These are phyloP conservation scores for Piliocolobus tephrosceles DNA, from an alignment of 2,113 vertebrate genomes.

Conservation along the genomic window DNA sequence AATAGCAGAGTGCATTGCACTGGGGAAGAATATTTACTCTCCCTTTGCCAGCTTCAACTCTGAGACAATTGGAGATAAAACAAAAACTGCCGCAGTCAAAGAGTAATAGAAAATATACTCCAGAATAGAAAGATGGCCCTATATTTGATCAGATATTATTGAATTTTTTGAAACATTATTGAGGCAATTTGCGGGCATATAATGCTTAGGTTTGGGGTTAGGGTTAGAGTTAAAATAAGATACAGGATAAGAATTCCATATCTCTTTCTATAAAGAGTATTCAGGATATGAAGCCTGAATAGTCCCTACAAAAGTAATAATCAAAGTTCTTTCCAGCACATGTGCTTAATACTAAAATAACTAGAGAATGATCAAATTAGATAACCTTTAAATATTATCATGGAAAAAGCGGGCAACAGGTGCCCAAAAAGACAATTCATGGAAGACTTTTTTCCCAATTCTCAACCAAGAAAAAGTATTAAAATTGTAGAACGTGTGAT, in stretches of 20 bases:
- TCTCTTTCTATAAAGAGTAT: neutral
- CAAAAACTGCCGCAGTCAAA: neutral
- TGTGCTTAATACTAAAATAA: neutral
- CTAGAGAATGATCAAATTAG: neutral
- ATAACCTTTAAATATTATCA: neutral
- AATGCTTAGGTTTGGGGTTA: neutral
- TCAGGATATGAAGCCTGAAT: neutral
- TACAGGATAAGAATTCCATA: neutral
- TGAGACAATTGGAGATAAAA: neutral
- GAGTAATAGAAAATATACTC: neutral
- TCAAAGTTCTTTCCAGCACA: neutral
- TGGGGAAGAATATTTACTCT: neutral
- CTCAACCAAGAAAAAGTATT: neutral
- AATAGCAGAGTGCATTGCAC: neutral
- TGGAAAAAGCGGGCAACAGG: neutral
- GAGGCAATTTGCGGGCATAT: neutral
- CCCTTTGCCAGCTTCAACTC: neutral
- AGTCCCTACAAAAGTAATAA: neutral
- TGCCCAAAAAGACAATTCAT: neutral
- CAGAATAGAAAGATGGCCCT: neutral
- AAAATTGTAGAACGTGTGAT: neutral
- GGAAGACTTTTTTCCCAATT: neutral
- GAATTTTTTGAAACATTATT: neutral
- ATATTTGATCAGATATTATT: neutral
- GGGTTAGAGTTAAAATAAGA: neutral